These are phyloP conservation scores for Dendrophyllia cribrosa DNA, from an alignment of 64 coral and sea anemone species.

Conservation along the genomic window DNA sequence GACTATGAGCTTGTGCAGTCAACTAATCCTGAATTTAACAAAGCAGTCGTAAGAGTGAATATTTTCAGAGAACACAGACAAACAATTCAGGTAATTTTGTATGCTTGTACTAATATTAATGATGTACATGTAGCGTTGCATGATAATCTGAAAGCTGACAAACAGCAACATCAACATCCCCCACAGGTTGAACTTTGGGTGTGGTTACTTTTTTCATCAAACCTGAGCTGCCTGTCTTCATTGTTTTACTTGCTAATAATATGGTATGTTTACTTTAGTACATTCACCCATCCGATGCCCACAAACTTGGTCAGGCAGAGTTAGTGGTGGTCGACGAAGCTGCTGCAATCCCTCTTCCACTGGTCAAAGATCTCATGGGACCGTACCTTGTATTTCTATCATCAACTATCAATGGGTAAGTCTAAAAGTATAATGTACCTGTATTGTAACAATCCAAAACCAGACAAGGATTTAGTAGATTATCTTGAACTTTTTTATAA, in stretches of 20 bases:
- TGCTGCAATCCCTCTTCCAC: constrained; percentile 92
- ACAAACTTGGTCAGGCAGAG: constrained; percentile 98
- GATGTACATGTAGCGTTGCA: no score
- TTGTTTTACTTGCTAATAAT: no score
- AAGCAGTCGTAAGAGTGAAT: constrained; percentile 97
- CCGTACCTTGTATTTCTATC: constrained; percentile 96
- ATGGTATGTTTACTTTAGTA: constrained; percentile 47
- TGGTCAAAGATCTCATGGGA: constrained; percentile 93
- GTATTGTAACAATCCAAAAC: not conserved
- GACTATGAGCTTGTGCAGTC: constrained; percentile 99
- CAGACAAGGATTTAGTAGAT: no score
- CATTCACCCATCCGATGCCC: constrained; percentile 95
- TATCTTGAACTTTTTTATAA: no score
- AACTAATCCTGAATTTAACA: constrained; percentile 99
- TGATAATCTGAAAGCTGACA: no score
- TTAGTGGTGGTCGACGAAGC: constrained; percentile 96
- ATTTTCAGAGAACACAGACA: constrained; percentile 99
- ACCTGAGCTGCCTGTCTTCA: no score
- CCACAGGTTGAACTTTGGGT: no score
- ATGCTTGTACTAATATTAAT: not conserved
- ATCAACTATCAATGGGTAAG: constrained; percentile 97
- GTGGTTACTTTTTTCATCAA: no score
- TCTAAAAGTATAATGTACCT: not conserved
- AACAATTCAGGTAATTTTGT: constrained; percentile 86
- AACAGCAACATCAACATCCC: no score